Conservation (phyloP, 2,113 vertebrate species). For the Siphamia tubifer region DNA sequence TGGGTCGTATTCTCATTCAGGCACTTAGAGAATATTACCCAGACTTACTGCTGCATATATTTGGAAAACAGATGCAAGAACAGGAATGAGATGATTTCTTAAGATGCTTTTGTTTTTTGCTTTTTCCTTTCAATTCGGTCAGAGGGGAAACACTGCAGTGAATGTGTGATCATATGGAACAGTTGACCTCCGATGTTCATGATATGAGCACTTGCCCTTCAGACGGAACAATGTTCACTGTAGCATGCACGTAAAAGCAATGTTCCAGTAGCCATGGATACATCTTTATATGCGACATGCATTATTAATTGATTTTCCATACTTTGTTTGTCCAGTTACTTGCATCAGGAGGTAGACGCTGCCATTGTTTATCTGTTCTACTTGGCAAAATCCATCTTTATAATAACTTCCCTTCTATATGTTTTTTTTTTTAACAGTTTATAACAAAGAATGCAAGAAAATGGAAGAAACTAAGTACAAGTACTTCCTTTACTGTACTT, state of each 20-base stretch:
- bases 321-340: neutral
- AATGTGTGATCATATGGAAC: neutral
- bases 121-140: too few species aligned
- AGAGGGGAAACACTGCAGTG: too few species aligned
- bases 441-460: neutral
- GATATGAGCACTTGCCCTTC: neutral
- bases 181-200: neutral
- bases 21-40: too few species aligned
- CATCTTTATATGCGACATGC: slow-evolving; percentile 27
- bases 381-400: neutral
- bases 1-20: too few species aligned
- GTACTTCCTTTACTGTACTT: too few species aligned
- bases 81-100: too few species aligned
- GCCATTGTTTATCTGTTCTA: too few species aligned
- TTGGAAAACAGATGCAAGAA: too few species aligned
- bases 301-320: slow-evolving; percentile 69
- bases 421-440: neutral
- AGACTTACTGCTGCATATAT: too few species aligned
- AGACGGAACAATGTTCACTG: slow-evolving; percentile 2
- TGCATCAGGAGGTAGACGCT: neutral
- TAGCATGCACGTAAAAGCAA: slow-evolving; percentile 2
- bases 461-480: too few species aligned
- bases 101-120: too few species aligned
- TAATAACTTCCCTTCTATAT: neutral
- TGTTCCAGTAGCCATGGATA: slow-evolving; percentile 5